These are phyloP conservation scores for Polyploca ridens DNA, from an alignment of 2,888 invertebrate species.

Conservation along the genomic window DNA sequence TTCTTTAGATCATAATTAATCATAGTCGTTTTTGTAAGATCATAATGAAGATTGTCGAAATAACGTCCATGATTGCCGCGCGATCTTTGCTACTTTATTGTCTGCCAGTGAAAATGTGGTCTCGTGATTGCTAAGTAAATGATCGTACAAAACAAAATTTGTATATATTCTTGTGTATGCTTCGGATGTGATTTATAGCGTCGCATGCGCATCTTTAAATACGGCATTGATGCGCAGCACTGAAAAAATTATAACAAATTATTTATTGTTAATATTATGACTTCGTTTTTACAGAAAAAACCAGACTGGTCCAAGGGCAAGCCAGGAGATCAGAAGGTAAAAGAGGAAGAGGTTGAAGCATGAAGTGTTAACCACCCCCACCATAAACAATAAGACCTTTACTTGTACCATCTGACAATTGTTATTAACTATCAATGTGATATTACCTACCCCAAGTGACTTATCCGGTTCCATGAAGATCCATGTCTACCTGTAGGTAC, in stretches of 20 bases:
- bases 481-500: conserved; percentile 27
- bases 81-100: neutral
- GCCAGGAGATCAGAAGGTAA: conserved; percentile 95
- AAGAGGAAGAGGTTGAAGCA: conserved; percentile 93
- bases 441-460: conserved; percentile 47
- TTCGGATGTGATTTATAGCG: neutral
- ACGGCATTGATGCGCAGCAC: conserved; percentile 2
- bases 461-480: conserved; percentile 27
- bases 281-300: conserved; percentile 90
- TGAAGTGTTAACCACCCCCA: conserved; percentile 81
- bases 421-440: conserved; percentile 68
- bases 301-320: conserved; percentile 97
- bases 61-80: neutral
- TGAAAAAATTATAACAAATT: neutral
- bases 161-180: conserved; percentile 8
- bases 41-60: neutral
- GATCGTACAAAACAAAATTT: neutral
- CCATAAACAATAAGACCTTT: conserved; percentile 70
- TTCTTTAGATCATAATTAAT: neutral
- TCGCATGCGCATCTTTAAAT: conserved; percentile 2
- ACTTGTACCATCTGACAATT: conserved; percentile 60
- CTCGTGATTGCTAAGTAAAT: neutral
- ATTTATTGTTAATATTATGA: conserved; percentile 15
- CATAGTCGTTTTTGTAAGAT: neutral
- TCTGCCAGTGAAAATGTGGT: neutral